phyloP scores from a whole-genome alignment of 2,888 invertebrate species.

The Watsonalla cultraria region DNA sequence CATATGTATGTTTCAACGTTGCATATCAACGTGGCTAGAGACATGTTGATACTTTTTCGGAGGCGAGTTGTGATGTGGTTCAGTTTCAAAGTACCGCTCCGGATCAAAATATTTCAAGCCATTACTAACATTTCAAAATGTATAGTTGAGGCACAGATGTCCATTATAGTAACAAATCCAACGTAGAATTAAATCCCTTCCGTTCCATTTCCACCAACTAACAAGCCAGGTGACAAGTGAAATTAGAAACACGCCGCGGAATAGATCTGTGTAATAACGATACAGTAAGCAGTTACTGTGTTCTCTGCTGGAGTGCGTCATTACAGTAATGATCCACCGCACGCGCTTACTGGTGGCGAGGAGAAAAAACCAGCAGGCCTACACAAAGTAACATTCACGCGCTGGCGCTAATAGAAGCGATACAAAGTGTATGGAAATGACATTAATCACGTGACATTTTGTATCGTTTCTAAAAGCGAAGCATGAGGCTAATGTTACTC shows the following conservation, averaged over 20 bases:
- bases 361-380: neutral
- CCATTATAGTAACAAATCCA: neutral
- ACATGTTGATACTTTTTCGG: no score
- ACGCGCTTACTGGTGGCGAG: constrained; percentile 29
- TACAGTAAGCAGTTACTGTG: constrained; percentile 53
- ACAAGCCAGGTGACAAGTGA: constrained; percentile 14
- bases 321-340: constrained; percentile 54
- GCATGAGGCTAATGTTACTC: no score
- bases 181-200: neutral
- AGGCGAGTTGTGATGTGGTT: no score
- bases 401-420: neutral
- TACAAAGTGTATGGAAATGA: no score
- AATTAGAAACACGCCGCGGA: constrained; percentile 31
- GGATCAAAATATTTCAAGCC: no score
- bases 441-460: no score
- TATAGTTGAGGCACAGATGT: neutral
- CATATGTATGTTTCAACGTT: no score
- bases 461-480: no score
- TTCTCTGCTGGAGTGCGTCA: constrained; percentile 55
- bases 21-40: no score
- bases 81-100: no score
- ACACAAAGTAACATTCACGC: neutral
- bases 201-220: neutral
- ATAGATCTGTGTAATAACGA: constrained; percentile 36
- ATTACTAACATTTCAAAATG: no score